Base-by-base conservation (phyloP, 2,113 vertebrate species). In the Callionymus lyra region DNA sequence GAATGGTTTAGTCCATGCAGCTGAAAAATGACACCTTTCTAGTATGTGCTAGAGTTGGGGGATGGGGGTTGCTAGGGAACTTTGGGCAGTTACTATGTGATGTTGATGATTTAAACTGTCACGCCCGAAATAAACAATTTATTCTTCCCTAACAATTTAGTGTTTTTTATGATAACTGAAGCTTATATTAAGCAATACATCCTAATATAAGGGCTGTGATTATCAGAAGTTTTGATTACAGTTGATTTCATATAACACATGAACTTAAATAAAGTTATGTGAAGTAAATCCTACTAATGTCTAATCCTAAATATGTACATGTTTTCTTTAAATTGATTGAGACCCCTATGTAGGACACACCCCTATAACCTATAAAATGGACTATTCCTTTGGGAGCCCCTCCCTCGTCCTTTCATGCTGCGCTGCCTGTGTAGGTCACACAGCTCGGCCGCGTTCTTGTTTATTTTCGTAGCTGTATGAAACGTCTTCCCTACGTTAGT, bases 21-120 rank as follows among this genome's bases (percentile, higher is more conserved):
- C 70, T 69, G 72, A 70, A 70, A 51, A 42, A 76, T 79, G 74
- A 74, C 51, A 65, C 50, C 39, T 61, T 47, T 68, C 72, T 65
- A 76, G 49, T 63, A 71, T 68, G 72, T 78, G 68, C 68, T 78
- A 68, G 72, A 68, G 64, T 50, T 73, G 74, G 80, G 76, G 80
- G 80, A 76, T 56, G 74, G 74, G 77, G 55, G 74, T 76, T 73
- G 72, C 77, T 56, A 47, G 34, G 76, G 70, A 77, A 76, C 72
- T 61, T 63, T 61, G 52, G 67, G 59, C 55, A 63, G 40, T 67
- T 49, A n/a, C n/a, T n/a, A n/a, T n/a, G n/a, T n/a, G n/a, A n/a
- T n/a, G n/a, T n/a, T n/a, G n/a, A n/a, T n/a, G n/a, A n/a, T n/a
- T n/a, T n/a, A n/a, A n/a, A n/a, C n/a, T n/a, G n/a, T n/a, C n/a